Conservation (phyloP, 2,888 invertebrate genomes). For the Steromphala cineraria region DNA sequence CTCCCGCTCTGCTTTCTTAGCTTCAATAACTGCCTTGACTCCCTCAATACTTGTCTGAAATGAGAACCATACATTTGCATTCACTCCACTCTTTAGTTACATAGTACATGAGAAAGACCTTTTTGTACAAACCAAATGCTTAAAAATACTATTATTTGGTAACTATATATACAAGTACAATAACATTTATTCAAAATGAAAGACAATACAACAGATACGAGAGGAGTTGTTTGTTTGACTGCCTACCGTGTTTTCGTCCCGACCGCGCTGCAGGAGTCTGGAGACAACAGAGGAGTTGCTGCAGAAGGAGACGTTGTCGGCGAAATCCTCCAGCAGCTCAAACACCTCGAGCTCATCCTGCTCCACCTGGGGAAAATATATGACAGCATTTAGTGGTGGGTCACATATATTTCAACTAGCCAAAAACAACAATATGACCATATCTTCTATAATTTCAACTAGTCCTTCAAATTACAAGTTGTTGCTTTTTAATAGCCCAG, state of each 20-base stretch:
- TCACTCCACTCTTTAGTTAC: too few species aligned
- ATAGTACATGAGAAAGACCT: too few species aligned
- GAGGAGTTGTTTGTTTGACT: background rate
- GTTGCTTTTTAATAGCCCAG: too few species aligned
- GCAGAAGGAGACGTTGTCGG: slow-evolving; percentile 73
- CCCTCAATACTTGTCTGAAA: background rate
- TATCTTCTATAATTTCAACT: too few species aligned
- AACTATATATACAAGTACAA: background rate
- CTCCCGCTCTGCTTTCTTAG: slow-evolving; percentile 15
- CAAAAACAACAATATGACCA: too few species aligned
- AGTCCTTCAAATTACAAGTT: too few species aligned
- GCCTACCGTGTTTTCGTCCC: slow-evolving; percentile 33
- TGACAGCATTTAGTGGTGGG: too few species aligned
- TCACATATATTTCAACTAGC: too few species aligned
- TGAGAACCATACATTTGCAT: background rate
- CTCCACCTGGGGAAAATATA: slow-evolving; percentile 54
- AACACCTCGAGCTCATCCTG: slow-evolving; percentile 72
- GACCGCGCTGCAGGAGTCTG: slow-evolving; percentile 43
- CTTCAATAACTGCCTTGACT: slow-evolving; percentile 33
- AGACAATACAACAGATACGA: background rate
- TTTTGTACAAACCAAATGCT: too few species aligned
- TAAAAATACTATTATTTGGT: too few species aligned
- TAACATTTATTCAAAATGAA: background rate
- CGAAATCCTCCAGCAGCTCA: slow-evolving; percentile 73
- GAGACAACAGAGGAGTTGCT: slow-evolving; percentile 69